These are phyloP conservation scores for Apamea sordens DNA, from an alignment of 2,888 invertebrate species.

Conservation along the genomic window DNA sequence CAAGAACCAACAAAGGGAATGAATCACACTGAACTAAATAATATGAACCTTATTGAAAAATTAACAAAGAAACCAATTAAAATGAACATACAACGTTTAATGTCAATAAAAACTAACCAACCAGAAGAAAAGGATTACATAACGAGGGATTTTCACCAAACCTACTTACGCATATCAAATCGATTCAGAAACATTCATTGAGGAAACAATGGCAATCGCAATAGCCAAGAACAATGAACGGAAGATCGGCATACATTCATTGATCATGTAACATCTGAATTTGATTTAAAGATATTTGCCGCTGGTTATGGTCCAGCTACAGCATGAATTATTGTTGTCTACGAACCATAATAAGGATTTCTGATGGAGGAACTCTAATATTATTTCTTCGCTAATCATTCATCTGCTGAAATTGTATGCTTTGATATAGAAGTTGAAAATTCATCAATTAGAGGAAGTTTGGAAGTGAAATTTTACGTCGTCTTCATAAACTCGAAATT, in stretches of 20 bases:
- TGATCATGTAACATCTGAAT: slow-evolving; percentile 80
- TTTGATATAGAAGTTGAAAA: neutral
- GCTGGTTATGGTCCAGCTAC: slow-evolving; percentile 47
- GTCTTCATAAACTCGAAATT: neutral
- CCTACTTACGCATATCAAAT: slow-evolving; percentile 48
- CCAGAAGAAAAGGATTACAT: slow-evolving; percentile 31
- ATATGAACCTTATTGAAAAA: slow-evolving; percentile 6
- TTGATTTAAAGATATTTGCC: slow-evolving; percentile 68
- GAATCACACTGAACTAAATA: slow-evolving; percentile 16
- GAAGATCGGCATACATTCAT: slow-evolving; percentile 81
- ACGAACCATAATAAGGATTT: slow-evolving; percentile 18
- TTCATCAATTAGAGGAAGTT: neutral
- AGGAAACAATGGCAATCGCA: slow-evolving; percentile 52
- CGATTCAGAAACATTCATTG: slow-evolving; percentile 46
- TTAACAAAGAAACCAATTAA: slow-evolving; percentile 16
- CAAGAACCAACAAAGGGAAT: slow-evolving; percentile 15
- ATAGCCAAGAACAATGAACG: slow-evolving; percentile 80
- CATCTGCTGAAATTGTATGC: neutral
- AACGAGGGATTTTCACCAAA: slow-evolving; percentile 40
- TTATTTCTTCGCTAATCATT: neutral
- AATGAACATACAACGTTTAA: slow-evolving; percentile 17
- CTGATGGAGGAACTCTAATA: slow-evolving; percentile 1
- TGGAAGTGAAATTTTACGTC: neutral
- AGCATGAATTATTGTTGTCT: slow-evolving; percentile 35
- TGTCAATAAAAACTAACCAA: slow-evolving; percentile 13